These are phyloP conservation scores for Catalaphyllia jardinei DNA, from an alignment of 64 coral and sea anemone species.

Conservation along the genomic window DNA sequence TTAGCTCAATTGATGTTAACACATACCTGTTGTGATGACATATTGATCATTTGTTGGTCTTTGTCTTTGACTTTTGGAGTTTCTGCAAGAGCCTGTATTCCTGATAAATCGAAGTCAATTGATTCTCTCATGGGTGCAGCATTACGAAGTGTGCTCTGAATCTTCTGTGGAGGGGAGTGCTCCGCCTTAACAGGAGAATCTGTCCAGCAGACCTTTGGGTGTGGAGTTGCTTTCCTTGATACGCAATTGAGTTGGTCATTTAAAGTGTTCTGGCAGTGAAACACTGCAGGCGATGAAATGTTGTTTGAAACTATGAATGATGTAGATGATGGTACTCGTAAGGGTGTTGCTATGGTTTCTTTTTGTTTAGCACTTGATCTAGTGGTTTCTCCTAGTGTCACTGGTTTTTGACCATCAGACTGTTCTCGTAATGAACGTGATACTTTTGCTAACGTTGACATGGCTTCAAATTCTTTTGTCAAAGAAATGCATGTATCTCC, in stretches of 20 bases:
- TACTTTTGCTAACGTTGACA: background rate
- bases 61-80: conserved; percentile 12
- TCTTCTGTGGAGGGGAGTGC: background rate
- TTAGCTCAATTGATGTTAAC: background rate
- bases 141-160: background rate
- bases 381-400: background rate
- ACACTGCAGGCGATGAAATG: conserved; percentile 6
- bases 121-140: background rate
- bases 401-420: background rate
- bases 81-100: conserved; percentile 6
- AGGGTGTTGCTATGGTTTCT: conserved; percentile 4
- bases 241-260: background rate
- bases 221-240: background rate
- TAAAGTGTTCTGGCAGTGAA: background rate
- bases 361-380: background rate
- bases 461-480: conserved; percentile 30
- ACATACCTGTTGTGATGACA: background rate
- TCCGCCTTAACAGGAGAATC: background rate
- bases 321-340: background rate
- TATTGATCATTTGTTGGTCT: background rate
- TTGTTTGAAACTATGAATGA: background rate
- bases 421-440: background rate
- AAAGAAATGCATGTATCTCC: background rate
- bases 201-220: conserved; percentile 2
- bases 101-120: background rate